Evolutionary conservation across 2,797 vertebrate species (phyloP), one percentile per base, ranked within the genome.

Genomic region (Takifugu rubripes): DNA sequence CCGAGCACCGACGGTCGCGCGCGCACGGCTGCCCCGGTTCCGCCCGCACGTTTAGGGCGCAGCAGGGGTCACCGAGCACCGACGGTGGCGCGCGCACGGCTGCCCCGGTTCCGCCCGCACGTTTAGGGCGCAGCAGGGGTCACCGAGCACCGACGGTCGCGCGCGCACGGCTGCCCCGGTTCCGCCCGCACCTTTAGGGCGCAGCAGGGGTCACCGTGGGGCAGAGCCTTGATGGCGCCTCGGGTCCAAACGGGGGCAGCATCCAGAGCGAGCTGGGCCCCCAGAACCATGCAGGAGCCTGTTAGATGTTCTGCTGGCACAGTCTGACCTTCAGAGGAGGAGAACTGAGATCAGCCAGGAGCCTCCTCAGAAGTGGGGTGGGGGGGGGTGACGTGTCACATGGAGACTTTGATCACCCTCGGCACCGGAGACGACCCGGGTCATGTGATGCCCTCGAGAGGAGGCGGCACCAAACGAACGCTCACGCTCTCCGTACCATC

Each of bases 381-480:
- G 47, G 15, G n/a, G 33, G 6, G 24, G 46, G 45, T 69, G 61
- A 49, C 58, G 43, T 66, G 70, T 77, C 64, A 79, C 69, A 79
- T 78, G 48, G 14, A 72, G 67, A 72, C 3, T 68, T 79, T 81
- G 70, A 76, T 84, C 74, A 63, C 66, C 63, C 68, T 69, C 59
- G 59, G 67, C 57, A 17, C n/a, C 47, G 53, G 48, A 72, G 72
- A 80, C 70, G 62, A 57, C 64, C 59, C 59, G 47, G 54, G 74
- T 75, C 74, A 81, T 77, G 70, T 68, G 68, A 82, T 81, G 83
- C 69, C 85, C 82, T 86, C 86, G 81, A 83, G 76, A 81, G 64
- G 61, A 58, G 61, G 69, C 55, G 80, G 75, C 58, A 75, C 64
- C 50, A 49, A 77, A 54, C 61, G 64, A 58, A 60, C 40, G 17